These are phyloP conservation scores for Pachypeltis micranthus DNA, from an alignment of 1,140 invertebrate species.

Conservation along the genomic window DNA sequence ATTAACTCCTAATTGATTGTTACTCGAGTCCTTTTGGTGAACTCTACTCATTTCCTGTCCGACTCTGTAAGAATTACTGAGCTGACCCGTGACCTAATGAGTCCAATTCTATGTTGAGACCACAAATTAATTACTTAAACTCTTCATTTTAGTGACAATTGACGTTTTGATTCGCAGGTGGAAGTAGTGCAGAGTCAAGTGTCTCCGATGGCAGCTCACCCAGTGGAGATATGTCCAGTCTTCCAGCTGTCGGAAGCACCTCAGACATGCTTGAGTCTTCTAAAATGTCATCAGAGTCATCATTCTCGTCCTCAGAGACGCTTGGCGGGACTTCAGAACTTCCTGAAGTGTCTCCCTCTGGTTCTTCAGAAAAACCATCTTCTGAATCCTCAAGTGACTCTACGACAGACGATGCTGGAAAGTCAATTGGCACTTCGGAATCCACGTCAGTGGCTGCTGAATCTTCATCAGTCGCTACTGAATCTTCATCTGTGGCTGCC, in stretches of 20 bases:
- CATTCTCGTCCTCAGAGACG: slow-evolving; percentile 26
- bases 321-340: neutral
- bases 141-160: no score
- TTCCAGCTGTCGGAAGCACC: no score
- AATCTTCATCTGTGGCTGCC: slow-evolving; percentile 18
- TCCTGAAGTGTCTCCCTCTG: slow-evolving; percentile 21
- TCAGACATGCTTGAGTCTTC: no score
- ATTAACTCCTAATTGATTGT: no score
- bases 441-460: neutral
- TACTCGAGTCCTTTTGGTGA: no score
- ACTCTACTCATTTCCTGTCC: no score
- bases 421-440: slow-evolving; percentile 9
- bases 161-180: no score
- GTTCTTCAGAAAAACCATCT: slow-evolving; percentile 16
- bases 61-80: no score
- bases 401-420: neutral
- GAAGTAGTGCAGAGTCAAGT: neutral
- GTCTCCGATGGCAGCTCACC: neutral
- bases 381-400: slow-evolving; percentile 16
- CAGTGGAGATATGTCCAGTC: neutral
- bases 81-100: no score
- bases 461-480: slow-evolving; percentile 17
- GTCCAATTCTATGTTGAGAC: no score
- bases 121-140: no score
- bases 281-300: slow-evolving; percentile 24